Evolutionary conservation across 2,888 invertebrate species (phyloP).

Genomic region (Rapana venosa): DNA sequence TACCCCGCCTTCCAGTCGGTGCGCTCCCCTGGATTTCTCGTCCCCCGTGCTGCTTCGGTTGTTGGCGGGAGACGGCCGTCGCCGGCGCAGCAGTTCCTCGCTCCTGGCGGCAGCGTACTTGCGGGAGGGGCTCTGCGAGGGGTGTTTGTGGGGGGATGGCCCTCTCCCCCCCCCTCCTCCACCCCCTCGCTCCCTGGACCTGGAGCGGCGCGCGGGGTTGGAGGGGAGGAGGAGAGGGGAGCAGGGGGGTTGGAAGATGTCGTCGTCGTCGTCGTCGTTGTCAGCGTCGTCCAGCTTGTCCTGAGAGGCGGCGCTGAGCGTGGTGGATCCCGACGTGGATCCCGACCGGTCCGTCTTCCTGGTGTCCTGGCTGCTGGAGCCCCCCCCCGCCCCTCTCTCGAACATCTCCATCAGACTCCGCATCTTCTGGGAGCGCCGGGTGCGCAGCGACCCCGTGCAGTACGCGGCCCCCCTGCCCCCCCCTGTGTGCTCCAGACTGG

Average conservation of each 20-base stretch:
- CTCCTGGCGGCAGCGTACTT: conserved; percentile 19
- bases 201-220: conserved; percentile 23
- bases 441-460: conserved; percentile 65
- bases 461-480: conserved; percentile 53
- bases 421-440: conserved; percentile 65
- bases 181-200: conserved; percentile 39
- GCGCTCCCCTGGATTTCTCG: conserved; percentile 36
- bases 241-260: conserved; percentile 38
- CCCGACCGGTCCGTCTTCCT: conserved; percentile 32
- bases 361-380: conserved; percentile 46
- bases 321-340: conserved; percentile 44
- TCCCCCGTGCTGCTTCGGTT: conserved; percentile 22
- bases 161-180: background rate
- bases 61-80: conserved; percentile 32
- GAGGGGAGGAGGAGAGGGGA: conserved; percentile 13
- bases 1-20: conserved; percentile 40
- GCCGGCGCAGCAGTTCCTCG: conserved; percentile 25
- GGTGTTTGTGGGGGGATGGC: conserved; percentile 36
- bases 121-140: conserved; percentile 24
- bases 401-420: conserved; percentile 68
- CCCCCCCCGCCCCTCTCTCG: conserved; percentile 60
- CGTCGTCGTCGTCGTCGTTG: conserved; percentile 41
- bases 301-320: conserved; percentile 41
- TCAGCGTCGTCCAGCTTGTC: conserved; percentile 38
- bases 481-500: conserved; percentile 51